Conservation (phyloP, 2,888 invertebrate genomes). For the Gonocerus acuteangulatus region DNA sequence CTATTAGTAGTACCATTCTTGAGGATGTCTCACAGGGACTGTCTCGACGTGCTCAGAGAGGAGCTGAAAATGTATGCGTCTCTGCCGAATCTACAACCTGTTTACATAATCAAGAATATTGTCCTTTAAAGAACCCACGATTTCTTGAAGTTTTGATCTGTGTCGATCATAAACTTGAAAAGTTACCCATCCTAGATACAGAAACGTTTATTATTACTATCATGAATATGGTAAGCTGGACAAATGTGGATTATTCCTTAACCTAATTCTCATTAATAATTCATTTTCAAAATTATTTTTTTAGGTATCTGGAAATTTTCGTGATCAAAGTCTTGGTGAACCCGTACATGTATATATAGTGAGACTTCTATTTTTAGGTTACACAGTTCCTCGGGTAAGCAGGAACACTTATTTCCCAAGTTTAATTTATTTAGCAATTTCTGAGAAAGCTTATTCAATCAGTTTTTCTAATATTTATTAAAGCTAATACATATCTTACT, state of each 20-base stretch:
- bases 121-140: conserved; percentile 11
- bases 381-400: conserved; percentile 9
- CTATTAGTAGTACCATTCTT: conserved; percentile 2
- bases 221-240: conserved; percentile 49
- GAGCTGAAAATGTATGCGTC: background rate
- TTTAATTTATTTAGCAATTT: too few relatives aligned
- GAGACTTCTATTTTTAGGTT: conserved; percentile 9
- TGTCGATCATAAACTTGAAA: conserved; percentile 49
- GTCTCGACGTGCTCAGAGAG: background rate
- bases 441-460: too few relatives aligned
- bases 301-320: conserved; percentile 22
- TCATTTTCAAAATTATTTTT: too few relatives aligned
- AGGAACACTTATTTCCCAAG: too few relatives aligned
- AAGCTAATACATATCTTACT: too few relatives aligned
- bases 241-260: background rate
- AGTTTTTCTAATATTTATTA: too few relatives aligned
- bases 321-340: conserved; percentile 18
- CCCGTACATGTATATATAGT: conserved; percentile 10
- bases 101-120: background rate
- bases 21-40: background rate
- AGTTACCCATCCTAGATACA: conserved; percentile 47
- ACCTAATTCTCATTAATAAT: too few relatives aligned
- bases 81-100: too few relatives aligned
- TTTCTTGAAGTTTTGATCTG: conserved; percentile 11
- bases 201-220: conserved; percentile 51